Base-by-base conservation (phyloP, 2,113 vertebrate species). In the Motacilla tschutschensis region DNA sequence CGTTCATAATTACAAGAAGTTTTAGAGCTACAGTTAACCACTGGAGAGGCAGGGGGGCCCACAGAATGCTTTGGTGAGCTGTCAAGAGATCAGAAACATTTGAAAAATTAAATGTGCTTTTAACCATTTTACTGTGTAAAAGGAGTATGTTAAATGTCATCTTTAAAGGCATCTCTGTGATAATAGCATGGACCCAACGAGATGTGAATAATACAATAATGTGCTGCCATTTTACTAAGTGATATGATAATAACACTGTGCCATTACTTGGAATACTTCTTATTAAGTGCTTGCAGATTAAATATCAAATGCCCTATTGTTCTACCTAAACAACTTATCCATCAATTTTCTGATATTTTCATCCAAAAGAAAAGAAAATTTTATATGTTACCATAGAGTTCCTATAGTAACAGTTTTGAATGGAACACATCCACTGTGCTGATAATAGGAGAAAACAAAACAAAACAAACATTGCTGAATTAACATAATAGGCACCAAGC, bases 181-280 rank as follows among this genome's bases (percentile, higher is more conserved):
- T 94, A 94, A 94, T 91, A 92, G 92, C 88, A 89, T 72, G 91
- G 88, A 94, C 85, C 79, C 91, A 94, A 77, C 18, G 81, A 96
- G 91, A 93, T 93, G 94, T 95, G 93, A 96, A 93, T 94, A 95
- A 96, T 94, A 93, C 89, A 93, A 94, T 93, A 95, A 96, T 96
- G 94, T 91, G 80, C 92, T 95, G 88, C 93, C 92, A 93, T 95
- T 95, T 94, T 92, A 36, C 88, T 85, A 94, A 95, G 88, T 96
- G 95, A 96, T 94, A 93, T 85, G 88, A 94, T 95, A 95, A 95
- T 96, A 88, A 81, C 24, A 50, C 88, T 82, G 88, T 94, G 91
- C 95, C 86, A 90, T 96, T 95, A 94, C 92, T 94, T 92, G 88
- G 92, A 94, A 95, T 94, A 79, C 69, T 94, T 95, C 92, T 94